Evolutionary conservation across 2,888 invertebrate species (phyloP).

Genomic region (Lasius platythorax): DNA sequence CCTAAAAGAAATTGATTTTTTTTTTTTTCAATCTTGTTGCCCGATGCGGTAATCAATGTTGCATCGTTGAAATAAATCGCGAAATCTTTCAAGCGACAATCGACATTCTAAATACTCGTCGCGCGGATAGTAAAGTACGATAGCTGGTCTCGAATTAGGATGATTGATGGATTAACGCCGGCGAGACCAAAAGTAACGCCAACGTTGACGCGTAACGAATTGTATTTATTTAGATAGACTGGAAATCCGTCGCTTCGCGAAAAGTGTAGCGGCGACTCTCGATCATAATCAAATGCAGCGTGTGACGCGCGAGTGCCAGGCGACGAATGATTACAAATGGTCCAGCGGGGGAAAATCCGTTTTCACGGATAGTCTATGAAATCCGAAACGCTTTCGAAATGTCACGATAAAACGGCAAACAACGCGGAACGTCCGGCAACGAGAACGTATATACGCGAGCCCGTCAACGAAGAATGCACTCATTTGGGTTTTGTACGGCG

Average conservation of each 20-base stretch:
- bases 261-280: neutral
- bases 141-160: neutral
- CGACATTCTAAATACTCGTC: neutral
- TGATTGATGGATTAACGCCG: conserved; percentile 22
- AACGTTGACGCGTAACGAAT: conserved; percentile 13
- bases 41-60: neutral
- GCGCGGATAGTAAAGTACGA: neutral
- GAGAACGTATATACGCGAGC: conserved; percentile 1
- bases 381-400: conserved; percentile 55
- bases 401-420: conserved; percentile 49
- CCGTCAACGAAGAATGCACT: conserved; percentile 45
- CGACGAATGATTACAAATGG: conserved; percentile 36
- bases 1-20: neutral
- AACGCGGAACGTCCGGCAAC: conserved; percentile 30
- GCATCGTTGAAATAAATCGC: neutral
- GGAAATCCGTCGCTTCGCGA: neutral
- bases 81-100: neutral
- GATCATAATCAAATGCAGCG: conserved; percentile 47
- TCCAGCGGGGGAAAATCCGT: conserved; percentile 2
- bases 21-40: neutral
- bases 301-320: neutral
- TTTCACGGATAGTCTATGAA: conserved; percentile 45
- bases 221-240: conserved; percentile 31
- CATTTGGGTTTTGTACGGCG: conserved; percentile 38
- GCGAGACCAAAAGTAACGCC: neutral